phyloP scores from a whole-genome alignment of 1,140 invertebrate species.

The Diprion similis region DNA sequence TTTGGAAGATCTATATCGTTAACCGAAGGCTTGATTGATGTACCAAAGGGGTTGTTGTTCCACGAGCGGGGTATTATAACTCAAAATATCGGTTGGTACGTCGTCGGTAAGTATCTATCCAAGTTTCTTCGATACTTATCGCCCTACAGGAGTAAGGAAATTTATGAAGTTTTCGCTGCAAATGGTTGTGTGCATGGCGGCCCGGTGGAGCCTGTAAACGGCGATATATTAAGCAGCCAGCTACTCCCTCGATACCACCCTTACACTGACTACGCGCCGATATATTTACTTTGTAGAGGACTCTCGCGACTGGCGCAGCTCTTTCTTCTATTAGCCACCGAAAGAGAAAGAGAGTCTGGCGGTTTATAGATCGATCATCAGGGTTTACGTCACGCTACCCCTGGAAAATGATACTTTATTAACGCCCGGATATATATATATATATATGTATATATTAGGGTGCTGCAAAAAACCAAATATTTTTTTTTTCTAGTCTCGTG shows the following conservation, averaged over 20 bases:
- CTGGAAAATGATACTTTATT: too few relatives aligned
- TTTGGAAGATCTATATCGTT: too few relatives aligned
- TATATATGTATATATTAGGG: too few relatives aligned
- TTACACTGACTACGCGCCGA: background rate
- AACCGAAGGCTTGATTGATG: too few relatives aligned
- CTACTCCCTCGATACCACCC: background rate
- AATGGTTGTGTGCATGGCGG: background rate
- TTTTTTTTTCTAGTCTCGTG: too few relatives aligned
- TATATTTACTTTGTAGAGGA: background rate
- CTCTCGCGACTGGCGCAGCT: background rate
- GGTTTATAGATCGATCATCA: too few relatives aligned
- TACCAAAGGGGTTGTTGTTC: background rate
- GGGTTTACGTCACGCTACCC: too few relatives aligned
- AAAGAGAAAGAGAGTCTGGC: background rate
- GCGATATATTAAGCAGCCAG: background rate
- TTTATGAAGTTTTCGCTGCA: background rate
- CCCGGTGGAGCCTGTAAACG: background rate
- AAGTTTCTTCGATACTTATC: background rate
- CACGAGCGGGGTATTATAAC: background rate
- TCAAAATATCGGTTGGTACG: background rate
- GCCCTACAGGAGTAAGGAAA: background rate
- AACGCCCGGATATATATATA: too few relatives aligned
- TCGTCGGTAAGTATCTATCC: background rate
- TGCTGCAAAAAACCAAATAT: too few relatives aligned
- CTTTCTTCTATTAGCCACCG: background rate